Percentiles rank a stretch among this genome's conserved stretches.
phyloP scores from a whole-genome alignment of 2,797 vertebrate species.

The Lithobates sylvaticus region DNA sequence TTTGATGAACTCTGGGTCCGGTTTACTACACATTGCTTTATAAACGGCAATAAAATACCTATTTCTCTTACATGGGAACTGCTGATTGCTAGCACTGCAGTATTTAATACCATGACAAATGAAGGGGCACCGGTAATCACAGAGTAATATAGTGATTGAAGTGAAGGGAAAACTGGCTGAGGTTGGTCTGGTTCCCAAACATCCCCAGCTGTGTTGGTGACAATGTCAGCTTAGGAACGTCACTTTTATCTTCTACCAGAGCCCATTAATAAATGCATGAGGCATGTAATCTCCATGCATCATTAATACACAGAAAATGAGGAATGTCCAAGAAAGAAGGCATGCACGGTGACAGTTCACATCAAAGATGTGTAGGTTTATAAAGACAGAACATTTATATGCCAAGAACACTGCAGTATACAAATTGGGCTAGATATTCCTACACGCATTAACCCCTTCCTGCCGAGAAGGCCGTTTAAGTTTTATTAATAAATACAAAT shows the following conservation, averaged over 20 bases:
- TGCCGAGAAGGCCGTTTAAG: no score
- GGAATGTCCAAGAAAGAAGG: background rate
- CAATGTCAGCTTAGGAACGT: background rate
- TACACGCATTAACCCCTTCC: no score
- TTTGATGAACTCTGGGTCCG: background rate
- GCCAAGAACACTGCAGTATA: no score
- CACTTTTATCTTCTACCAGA: background rate
- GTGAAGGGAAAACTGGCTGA: background rate
- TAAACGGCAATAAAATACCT: slow-evolving; percentile 4
- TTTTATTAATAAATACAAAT: no score
- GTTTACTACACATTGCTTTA: slow-evolving; percentile 17
- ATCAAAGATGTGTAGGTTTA: no score
- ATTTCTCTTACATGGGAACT: slow-evolving; percentile 19
- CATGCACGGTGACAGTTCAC: background rate
- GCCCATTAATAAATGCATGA: slow-evolving; percentile 33
- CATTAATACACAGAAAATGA: slow-evolving; percentile 17
- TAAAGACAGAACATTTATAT: no score
- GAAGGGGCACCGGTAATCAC: background rate
- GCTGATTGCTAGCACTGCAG: background rate
- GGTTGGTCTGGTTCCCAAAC: background rate
- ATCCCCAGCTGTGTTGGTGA: background rate
- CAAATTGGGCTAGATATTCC: background rate
- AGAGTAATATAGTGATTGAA: background rate
- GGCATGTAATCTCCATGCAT: slow-evolving; percentile 12
- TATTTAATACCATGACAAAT: background rate